Base-by-base conservation (phyloP, 1,140 invertebrate genomes). In the Melanaphis sacchari region DNA sequence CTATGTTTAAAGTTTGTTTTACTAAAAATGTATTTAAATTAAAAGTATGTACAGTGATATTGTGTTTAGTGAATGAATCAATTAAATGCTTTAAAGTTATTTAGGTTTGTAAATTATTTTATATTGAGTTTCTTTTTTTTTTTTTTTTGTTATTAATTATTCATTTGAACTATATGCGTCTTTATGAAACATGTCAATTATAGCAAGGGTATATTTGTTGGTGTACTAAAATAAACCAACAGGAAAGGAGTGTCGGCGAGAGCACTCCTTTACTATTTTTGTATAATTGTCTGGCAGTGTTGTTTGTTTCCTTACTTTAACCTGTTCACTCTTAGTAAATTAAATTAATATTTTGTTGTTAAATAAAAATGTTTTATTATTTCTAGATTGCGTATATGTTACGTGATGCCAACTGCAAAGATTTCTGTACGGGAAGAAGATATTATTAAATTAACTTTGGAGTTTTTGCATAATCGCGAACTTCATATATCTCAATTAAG, bases 401-500 rank as follows among this genome's bases (percentile, higher is more conserved):
- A 96, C 96, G 96, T 96, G 95, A 97, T 97, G 97, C 97, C 97
- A 95, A 97, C 97, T 94, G 97, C 98, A 95, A 97, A 97, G 94
- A 96, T 98, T 94, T 97, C 96, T 94, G 96, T 99, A 95, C 97
- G 97, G 92, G 99, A 99, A 96, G 97, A 98, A 95, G 98, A 99
- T 95, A 97, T 99, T 94, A 97, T 99, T 94, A 97, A 98, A 94
- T 96, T 99, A 94, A 96, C 98, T 49, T 96, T 99, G 90, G 99
- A 99, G 96, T 99, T 99, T 95, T 96, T 99, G 84, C 97, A 98
- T 95, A 98, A 98, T 94, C 96, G 98, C 43, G 97, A 98, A 94
- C 96, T 99, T 94, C 97, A 98, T 95, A 98, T 98, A 94, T 97
- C 98, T 41, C 98, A 99, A 96, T 95, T 99, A 54, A 98, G 98